Percentiles rank a stretch among this genome's conserved stretches.
Evolutionary conservation across 2,888 invertebrate species (phyloP).

Genomic region (Dolomedes plantarius): DNA sequence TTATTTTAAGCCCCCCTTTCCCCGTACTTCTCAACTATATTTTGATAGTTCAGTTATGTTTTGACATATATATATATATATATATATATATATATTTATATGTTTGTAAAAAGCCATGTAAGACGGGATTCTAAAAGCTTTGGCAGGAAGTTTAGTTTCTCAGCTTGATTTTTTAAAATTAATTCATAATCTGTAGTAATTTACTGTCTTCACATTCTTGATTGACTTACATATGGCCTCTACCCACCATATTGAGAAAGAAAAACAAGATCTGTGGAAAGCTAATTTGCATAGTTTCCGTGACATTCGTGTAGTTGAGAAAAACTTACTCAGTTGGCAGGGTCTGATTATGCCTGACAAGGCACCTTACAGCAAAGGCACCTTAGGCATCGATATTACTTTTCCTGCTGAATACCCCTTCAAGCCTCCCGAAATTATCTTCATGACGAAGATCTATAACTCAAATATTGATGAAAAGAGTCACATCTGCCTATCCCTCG

Average conservation of each 20-base stretch:
- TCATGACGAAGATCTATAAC: constrained; percentile 99
- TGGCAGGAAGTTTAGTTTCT: too few relatives aligned
- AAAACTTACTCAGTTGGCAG: constrained; percentile 94
- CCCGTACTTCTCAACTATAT: too few relatives aligned
- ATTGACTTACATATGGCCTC: constrained; percentile 75
- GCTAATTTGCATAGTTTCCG: constrained; percentile 91
- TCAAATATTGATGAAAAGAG: constrained; percentile 99
- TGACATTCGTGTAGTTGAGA: constrained; percentile 95
- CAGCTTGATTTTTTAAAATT: too few relatives aligned
- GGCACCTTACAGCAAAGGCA: constrained; percentile 98
- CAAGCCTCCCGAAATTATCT: constrained; percentile 98
- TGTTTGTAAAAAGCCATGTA: too few relatives aligned
- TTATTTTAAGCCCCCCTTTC: too few relatives aligned
- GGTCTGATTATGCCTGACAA: constrained; percentile 96
- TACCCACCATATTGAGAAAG: constrained; percentile 76
- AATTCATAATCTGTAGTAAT: too few relatives aligned
- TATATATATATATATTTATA: too few relatives aligned
- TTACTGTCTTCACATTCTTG: neutral
- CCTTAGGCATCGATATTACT: constrained; percentile 97
- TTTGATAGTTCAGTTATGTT: too few relatives aligned
- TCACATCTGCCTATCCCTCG: constrained; percentile 95
- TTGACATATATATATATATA: too few relatives aligned
- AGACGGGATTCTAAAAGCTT: too few relatives aligned
- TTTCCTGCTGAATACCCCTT: constrained; percentile 99
- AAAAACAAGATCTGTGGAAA: constrained; percentile 91